A percentile compares a stretch with the other conserved stretches of the same genome.
These are phyloP conservation scores for Donacobius atricapilla DNA, from an alignment of 2,113 vertebrate genomes.

Conservation along the genomic window DNA sequence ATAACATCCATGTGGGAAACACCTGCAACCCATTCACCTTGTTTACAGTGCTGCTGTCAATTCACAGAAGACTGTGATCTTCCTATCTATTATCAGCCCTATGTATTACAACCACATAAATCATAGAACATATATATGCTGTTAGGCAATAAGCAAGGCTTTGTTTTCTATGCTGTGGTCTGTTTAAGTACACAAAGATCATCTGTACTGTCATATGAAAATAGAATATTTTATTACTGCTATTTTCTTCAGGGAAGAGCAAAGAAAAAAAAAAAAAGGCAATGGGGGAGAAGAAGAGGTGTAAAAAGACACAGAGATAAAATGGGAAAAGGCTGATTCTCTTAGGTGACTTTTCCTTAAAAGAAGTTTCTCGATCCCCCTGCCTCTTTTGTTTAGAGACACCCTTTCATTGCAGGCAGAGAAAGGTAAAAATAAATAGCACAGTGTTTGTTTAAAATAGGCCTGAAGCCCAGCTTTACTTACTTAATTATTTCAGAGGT, in stretches of 20 bases:
- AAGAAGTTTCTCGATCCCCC: not conserved
- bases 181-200: constrained; percentile 24
- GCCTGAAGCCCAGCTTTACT: not conserved
- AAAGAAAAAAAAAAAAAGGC: not conserved
- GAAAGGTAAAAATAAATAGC: not conserved
- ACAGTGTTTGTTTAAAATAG: not conserved
- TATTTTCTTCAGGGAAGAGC: not conserved
- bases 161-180: constrained; percentile 18
- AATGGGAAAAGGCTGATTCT: not conserved
- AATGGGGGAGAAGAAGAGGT: not conserved
- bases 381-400: not conserved
- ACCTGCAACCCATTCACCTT: constrained; percentile 52
- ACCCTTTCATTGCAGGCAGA: not conserved
- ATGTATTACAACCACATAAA: constrained; percentile 20
- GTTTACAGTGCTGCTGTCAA: constrained; percentile 42
- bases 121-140: constrained; percentile 17
- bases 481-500: constrained; percentile 33
- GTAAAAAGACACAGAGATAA: not conserved
- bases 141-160: not conserved
- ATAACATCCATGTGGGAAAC: constrained; percentile 6
- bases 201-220: constrained; percentile 28
- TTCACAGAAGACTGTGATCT: constrained; percentile 59
- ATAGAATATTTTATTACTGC: not conserved
- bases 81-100: constrained; percentile 32
- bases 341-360: not conserved